These are phyloP conservation scores for Danio rerio DNA, from an alignment of 2,113 vertebrate species.

Conservation along the genomic window GRCz12tu NC_133182.1:37539501-37540000, in stretches of 20 bases:
- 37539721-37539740: background rate
- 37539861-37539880: conserved; percentile 69
- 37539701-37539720: background rate
- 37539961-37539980: conserved; percentile 13
- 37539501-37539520: conserved; percentile 22
- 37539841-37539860: conserved; percentile 63
- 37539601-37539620: conserved; percentile 37
- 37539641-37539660: conserved; percentile 42
- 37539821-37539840: conserved; percentile 36
- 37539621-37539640: background rate
- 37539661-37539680: conserved; percentile 16
- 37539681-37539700: conserved; percentile 31
- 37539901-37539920: conserved; percentile 78
- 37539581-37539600: conserved; percentile 30
- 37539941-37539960: conserved; percentile 16
- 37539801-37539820: background rate
- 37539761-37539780: conserved; percentile 40
- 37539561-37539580: conserved; percentile 26
- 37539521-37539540: conserved; percentile 28
- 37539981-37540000: conserved; percentile 26
- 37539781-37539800: conserved; percentile 24
- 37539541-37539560: conserved; percentile 6
- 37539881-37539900: conserved; percentile 78
- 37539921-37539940: conserved; percentile 74
- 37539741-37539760: conserved; percentile 23